Evolutionary conservation across 2,113 vertebrate species (phyloP), one percentile per base, ranked within the genome.

Genomic region (Orientallactaga bullata): DNA sequence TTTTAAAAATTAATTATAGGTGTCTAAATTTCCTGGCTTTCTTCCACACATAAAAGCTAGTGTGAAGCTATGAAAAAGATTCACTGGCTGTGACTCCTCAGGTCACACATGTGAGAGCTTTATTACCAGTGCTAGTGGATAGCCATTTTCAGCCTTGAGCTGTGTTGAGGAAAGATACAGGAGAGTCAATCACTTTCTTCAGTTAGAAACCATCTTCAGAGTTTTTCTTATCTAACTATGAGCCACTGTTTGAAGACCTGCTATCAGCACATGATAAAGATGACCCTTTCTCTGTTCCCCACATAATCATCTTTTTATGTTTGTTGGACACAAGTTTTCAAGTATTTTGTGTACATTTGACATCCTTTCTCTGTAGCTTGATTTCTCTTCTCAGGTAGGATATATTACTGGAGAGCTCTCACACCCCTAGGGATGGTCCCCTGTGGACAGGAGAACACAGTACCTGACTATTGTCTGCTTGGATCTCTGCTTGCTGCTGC

Each of bases 401-500:
- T 83, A 35, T 11, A 58, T 73, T 77, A 7, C 55, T 51, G 9
- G 39, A 77, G 72, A 80, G 4, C 5, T 37, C 16, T 74, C 28
- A n/a, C 12, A 55, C 37, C 4, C 7, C 32, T 39, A 42, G 77
- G 24, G 69, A 84, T 2, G 9, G n/a, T 10, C 42, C 10, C 65
- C 47, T 2, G 74, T 85, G 68, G 91, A 85, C 63, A 63, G 32
- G 58, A n/a, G 58, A 82, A 74, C 21, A n/a, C 63, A 79, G 16
- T 8, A 17, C 37, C 37, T 92, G 73, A 66, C 63, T 71, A 77
- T 91, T 71, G 55, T 74, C 80, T 87, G 89, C 32, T 77, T 26
- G 17, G 26, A n/a, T 97, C 73, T 55, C 66, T 85, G 60, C 1
- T 80, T 77, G 76, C 85, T 94, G 79, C 92, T 97, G 91, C 95